These are phyloP conservation scores for Julus scandinavius DNA, from an alignment of 2,888 invertebrate species.

Conservation along the genomic window DNA sequence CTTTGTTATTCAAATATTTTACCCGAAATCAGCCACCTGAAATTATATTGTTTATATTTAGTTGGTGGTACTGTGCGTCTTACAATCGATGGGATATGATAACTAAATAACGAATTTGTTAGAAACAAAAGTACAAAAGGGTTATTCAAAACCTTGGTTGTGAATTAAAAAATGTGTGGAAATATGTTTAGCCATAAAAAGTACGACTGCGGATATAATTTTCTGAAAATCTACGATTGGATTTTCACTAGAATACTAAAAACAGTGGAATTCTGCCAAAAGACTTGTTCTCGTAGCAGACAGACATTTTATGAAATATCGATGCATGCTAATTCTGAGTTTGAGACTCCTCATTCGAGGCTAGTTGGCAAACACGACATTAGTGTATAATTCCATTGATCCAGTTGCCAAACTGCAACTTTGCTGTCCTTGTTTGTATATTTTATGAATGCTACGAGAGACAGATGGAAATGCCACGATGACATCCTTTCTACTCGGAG, in stretches of 20 bases:
- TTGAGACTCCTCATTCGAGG: background rate
- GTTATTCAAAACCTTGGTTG: too few relatives aligned
- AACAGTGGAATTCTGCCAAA: constrained; percentile 14
- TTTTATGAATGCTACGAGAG: background rate
- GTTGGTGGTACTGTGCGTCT: too few relatives aligned
- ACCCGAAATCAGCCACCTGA: too few relatives aligned
- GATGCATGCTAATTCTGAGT: background rate
- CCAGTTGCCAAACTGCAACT: constrained; percentile 26
- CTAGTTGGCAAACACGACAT: constrained; percentile 27
- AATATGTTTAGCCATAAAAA: background rate
- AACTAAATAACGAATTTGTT: too few relatives aligned
- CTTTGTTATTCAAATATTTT: too few relatives aligned
- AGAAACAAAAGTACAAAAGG: too few relatives aligned
- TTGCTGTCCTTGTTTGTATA: background rate
- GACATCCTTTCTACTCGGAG: background rate
- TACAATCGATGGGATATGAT: too few relatives aligned
- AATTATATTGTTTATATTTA: too few relatives aligned
- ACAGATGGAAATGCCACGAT: background rate
- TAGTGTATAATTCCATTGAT: constrained; percentile 10
- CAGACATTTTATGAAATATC: background rate
- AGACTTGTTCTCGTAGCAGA: background rate
- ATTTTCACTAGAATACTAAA: constrained; percentile 16
- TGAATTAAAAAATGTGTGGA: too few relatives aligned
- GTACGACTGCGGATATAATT: background rate
- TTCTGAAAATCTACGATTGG: background rate